Evolutionary conservation across 1,140 invertebrate species (phyloP), one percentile per base, ranked within the genome.

Genomic region (Philopotamus ludificatus): DNA sequence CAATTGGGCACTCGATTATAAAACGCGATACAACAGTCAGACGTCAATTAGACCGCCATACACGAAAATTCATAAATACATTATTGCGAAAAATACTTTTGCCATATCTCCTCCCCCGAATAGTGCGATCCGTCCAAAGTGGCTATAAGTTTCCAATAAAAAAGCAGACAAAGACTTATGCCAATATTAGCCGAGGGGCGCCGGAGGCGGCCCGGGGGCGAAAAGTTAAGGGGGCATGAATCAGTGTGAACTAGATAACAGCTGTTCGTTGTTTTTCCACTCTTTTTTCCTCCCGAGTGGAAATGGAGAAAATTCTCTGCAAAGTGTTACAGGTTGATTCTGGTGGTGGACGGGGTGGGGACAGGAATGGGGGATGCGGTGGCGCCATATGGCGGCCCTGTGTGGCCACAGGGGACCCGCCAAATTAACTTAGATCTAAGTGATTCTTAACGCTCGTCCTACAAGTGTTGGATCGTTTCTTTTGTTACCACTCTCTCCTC

Each of bases 191-290:
- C 64, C 21, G 21, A 61, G 64, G 41, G 63, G 16, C 28, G 64
- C 41, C 16, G 26, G 41, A 42, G 62, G 55, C 47, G 28, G 45
- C 28, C 15, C 26, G 25, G 45, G 63, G 55, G 18, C 20, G 44
- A 54, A 12, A 59, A 65, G 54, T 59, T 58, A 22, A 49, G 50
- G 42, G 54, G 44, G 60, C 54, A 60, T 64, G 67, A 68, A 68
- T 68, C 67, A 68, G 63, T 68, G 67, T 63, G 54, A 62, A 59
- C 50, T 25, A 65, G 57, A 68, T 65, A 68, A 68, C 67, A 68
- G 62, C 67, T 68, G 67, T 61, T 57, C 49, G 49, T 45, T 61
- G 50, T 34, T 67, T 67, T 67, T 67, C 49, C 45, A 10, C 50
- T 21, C 45, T 67, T 65, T 50, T 62, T 61, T 39, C 23, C 22